Percentiles rank a stretch among this genome's conserved stretches.
Conservation (phyloP, 1,140 invertebrate genomes). For the Dinoponera quadriceps region DNA sequence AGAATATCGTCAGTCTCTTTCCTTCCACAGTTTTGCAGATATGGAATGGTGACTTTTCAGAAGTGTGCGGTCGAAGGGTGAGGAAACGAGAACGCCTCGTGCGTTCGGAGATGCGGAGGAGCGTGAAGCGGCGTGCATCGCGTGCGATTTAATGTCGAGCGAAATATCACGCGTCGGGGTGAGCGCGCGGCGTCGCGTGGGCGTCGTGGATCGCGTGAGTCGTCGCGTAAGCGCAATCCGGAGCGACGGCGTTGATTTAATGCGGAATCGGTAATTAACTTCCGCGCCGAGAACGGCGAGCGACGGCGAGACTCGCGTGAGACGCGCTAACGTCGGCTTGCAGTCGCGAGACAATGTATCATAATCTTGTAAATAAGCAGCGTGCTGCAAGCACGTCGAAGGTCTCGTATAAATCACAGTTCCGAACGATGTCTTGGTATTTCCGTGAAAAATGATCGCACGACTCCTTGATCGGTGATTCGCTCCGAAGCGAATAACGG, state of each 20-base stretch:
- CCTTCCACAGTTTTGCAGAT: no score
- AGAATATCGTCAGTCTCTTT: no score
- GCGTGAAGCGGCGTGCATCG: no score
- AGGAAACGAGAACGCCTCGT: not conserved
- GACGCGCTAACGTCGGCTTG: not conserved
- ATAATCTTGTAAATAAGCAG: no score
- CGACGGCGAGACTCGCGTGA: not conserved
- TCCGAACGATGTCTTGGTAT: no score
- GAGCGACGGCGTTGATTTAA: conserved; percentile 6
- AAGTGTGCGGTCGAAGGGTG: no score
- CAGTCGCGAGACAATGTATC: not conserved
- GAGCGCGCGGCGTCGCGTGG: not conserved
- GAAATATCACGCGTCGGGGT: not conserved
- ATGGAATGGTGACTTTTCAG: no score
- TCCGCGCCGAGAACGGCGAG: not conserved
- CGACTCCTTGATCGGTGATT: no score
- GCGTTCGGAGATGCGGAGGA: not conserved
- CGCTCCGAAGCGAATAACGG: not conserved
- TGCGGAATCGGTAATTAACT: conserved; percentile 30
- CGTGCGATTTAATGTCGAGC: conserved; percentile 18
- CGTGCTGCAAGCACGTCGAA: no score
- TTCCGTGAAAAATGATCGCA: no score
- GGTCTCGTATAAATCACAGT: no score
- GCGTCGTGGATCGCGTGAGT: not conserved
- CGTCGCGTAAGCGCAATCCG: conserved; percentile 1